A percentile compares a stretch with the other conserved stretches of the same genome.
Conservation (phyloP, 2,113 vertebrate genomes). For the Cardinalis cardinalis region DNA sequence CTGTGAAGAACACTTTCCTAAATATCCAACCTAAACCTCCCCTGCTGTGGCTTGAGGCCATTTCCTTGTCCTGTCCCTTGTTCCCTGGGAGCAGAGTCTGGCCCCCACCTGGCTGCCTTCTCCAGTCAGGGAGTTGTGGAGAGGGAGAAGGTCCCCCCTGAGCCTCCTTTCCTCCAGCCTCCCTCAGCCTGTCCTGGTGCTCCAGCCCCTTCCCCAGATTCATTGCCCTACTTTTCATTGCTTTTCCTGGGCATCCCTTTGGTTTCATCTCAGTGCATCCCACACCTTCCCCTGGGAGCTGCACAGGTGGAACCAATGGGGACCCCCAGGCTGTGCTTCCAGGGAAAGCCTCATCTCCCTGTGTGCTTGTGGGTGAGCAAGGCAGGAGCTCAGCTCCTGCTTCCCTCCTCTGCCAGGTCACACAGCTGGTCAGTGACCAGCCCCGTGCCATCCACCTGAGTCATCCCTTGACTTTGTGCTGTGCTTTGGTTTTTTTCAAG, state of each 20-base stretch:
- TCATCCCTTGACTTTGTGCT: not conserved
- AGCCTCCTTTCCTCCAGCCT: not conserved
- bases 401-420: rapidly evolving
- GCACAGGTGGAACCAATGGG: rapidly evolving
- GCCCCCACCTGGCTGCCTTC: not conserved
- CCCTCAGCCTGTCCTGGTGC: not conserved
- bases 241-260: not conserved
- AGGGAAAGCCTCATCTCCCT: rapidly evolving
- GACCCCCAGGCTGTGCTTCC: not conserved
- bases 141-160: too few species aligned
- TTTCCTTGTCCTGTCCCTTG: not conserved
- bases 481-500: not conserved
- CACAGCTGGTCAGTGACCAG: not conserved
- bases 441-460: not conserved
- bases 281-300: not conserved
- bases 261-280: not conserved
- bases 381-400: not conserved
- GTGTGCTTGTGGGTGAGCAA: not conserved
- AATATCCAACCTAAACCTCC: not conserved
- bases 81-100: not conserved
- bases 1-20: not conserved
- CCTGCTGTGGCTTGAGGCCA: not conserved
- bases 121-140: not conserved
- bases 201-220: not conserved
- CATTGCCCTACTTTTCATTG: not conserved